Percentiles rank a stretch among this genome's conserved stretches.
phyloP scores from a whole-genome alignment of 2,888 invertebrate species.

The Morpho achilles region DNA sequence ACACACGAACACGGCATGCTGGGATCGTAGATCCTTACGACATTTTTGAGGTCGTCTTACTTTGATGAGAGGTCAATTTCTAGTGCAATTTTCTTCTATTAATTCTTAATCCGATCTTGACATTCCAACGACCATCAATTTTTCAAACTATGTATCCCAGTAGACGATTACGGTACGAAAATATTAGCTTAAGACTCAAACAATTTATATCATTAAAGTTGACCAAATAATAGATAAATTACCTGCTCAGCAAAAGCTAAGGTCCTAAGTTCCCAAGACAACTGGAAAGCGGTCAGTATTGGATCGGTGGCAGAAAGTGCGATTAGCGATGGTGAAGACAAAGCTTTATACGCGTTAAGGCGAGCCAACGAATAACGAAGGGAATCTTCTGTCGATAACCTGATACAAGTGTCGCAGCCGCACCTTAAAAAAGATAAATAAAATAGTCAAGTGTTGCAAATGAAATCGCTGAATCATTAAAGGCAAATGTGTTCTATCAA shows the following conservation, averaged over 20 bases:
- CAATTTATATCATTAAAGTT: too few relatives aligned
- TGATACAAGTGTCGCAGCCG: conserved; percentile 93
- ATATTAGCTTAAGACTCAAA: too few relatives aligned
- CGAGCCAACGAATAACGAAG: conserved; percentile 91
- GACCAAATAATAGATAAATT: background rate
- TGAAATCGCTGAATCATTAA: background rate
- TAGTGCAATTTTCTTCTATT: too few relatives aligned
- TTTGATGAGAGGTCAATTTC: too few relatives aligned
- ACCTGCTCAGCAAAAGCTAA: conserved; percentile 88
- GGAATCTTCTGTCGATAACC: conserved; percentile 85
- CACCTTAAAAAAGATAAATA: conserved; percentile 75
- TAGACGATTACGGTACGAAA: too few relatives aligned
- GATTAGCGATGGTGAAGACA: conserved; percentile 96
- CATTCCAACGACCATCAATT: too few relatives aligned
- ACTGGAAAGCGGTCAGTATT: conserved; percentile 94
- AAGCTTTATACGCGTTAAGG: conserved; percentile 94
- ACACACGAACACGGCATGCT: too few relatives aligned
- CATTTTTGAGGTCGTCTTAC: too few relatives aligned
- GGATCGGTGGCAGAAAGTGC: conserved; percentile 96
- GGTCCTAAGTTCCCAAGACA: conserved; percentile 95
- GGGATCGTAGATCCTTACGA: too few relatives aligned
- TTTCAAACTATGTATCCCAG: too few relatives aligned
- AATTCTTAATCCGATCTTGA: too few relatives aligned
- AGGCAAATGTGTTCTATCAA: too few relatives aligned
- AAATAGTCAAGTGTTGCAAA: background rate